Conservation (phyloP, 2,797 vertebrate species). For the Mus caroli region DNA sequence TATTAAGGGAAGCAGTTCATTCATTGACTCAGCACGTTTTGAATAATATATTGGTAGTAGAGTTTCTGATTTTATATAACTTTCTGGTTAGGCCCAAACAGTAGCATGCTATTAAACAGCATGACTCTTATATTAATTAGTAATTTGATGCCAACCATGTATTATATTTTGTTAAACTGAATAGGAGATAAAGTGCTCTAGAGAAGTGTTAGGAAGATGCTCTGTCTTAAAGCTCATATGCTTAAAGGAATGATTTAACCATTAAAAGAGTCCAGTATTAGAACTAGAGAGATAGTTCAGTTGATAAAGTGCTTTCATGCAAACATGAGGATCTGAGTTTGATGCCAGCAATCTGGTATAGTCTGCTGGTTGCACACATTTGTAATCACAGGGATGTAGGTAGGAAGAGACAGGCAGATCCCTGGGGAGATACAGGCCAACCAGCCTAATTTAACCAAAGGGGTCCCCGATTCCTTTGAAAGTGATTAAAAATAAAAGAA, state of each 20-base stretch:
- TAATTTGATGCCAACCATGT: constrained; percentile 61
- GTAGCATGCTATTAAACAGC: constrained; percentile 50
- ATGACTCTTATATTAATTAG: constrained; percentile 62
- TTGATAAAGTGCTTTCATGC: background rate
- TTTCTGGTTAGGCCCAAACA: constrained; percentile 56
- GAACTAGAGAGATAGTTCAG: background rate
- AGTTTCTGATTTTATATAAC: constrained; percentile 68
- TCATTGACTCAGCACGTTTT: constrained; percentile 53
- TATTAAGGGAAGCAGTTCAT: background rate
- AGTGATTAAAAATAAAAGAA: background rate
- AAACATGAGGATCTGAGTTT: background rate
- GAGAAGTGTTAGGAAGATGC: constrained; percentile 13
- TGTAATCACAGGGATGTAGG: background rate
- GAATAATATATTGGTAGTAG: constrained; percentile 51
- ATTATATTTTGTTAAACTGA: constrained; percentile 63
- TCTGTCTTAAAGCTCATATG: background rate
- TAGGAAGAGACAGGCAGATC: background rate
- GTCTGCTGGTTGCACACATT: background rate
- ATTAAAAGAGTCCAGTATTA: constrained; percentile 25
- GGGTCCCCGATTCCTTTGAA: background rate
- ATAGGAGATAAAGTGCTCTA: constrained; percentile 8
- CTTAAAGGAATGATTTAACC: constrained; percentile 37
- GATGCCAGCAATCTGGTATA: background rate
- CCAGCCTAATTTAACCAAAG: background rate
- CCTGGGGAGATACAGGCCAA: background rate